Evolutionary conservation across 2,888 invertebrate species (phyloP).

Genomic region (Catocala fraxini): DNA sequence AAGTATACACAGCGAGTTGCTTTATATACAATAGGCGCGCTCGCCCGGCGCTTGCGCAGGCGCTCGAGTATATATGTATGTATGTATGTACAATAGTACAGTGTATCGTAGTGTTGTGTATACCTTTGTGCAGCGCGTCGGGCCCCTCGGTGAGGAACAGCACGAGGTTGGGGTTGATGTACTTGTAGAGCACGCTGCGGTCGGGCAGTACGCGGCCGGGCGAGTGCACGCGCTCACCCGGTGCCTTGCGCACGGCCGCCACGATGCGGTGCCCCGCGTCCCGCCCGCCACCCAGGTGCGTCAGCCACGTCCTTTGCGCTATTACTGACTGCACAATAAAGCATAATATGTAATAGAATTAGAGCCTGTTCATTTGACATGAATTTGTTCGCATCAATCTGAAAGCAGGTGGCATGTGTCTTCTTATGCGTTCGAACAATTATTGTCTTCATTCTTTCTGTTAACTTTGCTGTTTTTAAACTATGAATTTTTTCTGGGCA

Average conservation of each 20-base stretch:
- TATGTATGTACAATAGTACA: not conserved
- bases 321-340: constrained; percentile 81
- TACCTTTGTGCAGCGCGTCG: constrained; percentile 92
- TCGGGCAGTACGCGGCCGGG: constrained; percentile 98
- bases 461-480: too few species aligned
- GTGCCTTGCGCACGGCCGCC: constrained; percentile 89
- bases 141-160: constrained; percentile 93
- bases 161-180: constrained; percentile 98
- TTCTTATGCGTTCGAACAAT: too few species aligned
- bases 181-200: constrained; percentile 99
- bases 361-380: too few species aligned
- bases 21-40: too few species aligned
- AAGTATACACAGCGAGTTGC: too few species aligned
- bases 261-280: constrained; percentile 89
- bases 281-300: constrained; percentile 88
- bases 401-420: too few species aligned
- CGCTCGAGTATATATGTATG: too few species aligned
- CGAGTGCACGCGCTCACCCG: constrained; percentile 94
- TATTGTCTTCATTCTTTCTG: too few species aligned
- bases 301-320: constrained; percentile 91
- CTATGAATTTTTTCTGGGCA: too few species aligned
- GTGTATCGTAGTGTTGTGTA: not conserved
- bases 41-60: too few species aligned
- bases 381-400: too few species aligned
- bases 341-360: too few species aligned